Conservation (phyloP, 2,888 invertebrate species). For the Scaptomyza caliginosa region DNA sequence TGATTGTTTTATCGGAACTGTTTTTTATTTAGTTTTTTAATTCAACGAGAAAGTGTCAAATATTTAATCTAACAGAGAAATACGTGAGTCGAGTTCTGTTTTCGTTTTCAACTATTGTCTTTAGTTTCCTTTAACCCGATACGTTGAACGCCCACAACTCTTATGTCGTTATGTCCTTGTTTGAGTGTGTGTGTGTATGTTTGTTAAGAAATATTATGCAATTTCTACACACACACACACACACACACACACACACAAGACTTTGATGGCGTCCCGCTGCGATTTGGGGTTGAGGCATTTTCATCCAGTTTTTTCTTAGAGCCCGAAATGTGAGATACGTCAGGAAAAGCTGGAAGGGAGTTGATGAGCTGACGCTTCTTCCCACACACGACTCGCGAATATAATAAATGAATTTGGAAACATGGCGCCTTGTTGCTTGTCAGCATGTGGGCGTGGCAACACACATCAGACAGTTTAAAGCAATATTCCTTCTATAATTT, state of each 20-base stretch:
- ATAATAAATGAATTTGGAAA: constrained; percentile 73
- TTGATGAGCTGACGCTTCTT: constrained; percentile 58
- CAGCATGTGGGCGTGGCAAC: constrained; percentile 64
- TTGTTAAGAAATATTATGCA: constrained; percentile 71
- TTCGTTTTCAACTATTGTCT: constrained; percentile 16
- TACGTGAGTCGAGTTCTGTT: background rate
- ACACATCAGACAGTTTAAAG: constrained; percentile 26
- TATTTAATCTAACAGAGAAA: too few relatives aligned
- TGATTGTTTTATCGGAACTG: too few relatives aligned
- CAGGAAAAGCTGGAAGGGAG: background rate
- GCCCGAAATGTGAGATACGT: constrained; percentile 2
- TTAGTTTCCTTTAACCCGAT: constrained; percentile 48
- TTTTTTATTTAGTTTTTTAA: too few relatives aligned
- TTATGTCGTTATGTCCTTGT: background rate
- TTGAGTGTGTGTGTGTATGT: constrained; percentile 21
- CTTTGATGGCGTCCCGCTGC: constrained; percentile 57
- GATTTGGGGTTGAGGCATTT: constrained; percentile 39
- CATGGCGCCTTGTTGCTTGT: constrained; percentile 57
- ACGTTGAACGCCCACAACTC: constrained; percentile 14
- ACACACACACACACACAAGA: constrained; percentile 36
- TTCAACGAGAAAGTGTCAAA: too few relatives aligned
- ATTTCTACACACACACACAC: constrained; percentile 60
- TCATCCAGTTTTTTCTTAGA: constrained; percentile 25
- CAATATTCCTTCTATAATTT: constrained; percentile 1
- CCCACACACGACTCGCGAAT: constrained; percentile 41